phyloP scores from a whole-genome alignment of 1,140 invertebrate species.

The Panulirus ornatus region DNA sequence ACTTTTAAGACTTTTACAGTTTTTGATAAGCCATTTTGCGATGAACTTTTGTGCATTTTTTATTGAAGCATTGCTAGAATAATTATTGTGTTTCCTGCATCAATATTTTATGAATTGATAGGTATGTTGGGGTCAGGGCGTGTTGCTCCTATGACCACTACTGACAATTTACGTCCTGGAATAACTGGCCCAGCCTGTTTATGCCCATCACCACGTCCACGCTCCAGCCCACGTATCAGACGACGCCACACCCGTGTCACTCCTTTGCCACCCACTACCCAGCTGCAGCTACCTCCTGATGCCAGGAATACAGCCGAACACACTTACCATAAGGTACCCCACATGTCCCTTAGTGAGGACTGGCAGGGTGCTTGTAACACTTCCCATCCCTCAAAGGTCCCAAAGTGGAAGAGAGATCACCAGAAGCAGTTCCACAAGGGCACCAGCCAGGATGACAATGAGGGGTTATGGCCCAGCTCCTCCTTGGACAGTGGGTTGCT shows the following conservation, averaged over 20 bases:
- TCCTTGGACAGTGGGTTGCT: background rate
- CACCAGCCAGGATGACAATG: background rate
- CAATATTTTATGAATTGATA: background rate
- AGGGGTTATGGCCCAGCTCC: background rate
- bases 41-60: too few relatives aligned
- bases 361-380: background rate
- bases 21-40: too few relatives aligned
- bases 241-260: constrained; percentile 58
- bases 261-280: constrained; percentile 26
- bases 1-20: too few relatives aligned
- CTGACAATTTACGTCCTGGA: background rate
- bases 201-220: constrained; percentile 8
- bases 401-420: background rate
- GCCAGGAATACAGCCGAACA: background rate
- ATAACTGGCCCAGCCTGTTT: background rate
- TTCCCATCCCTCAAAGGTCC: background rate
- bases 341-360: too few relatives aligned
- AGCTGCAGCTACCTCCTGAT: background rate
- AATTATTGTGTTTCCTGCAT: too few relatives aligned
- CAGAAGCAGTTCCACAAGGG: background rate
- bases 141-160: background rate
- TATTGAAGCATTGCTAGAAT: too few relatives aligned
- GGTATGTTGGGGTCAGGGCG: constrained; percentile 29
- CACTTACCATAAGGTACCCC: background rate
- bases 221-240: constrained; percentile 50